Conservation (phyloP, 2,113 vertebrate species). For the Thomomys bottae region DNA sequence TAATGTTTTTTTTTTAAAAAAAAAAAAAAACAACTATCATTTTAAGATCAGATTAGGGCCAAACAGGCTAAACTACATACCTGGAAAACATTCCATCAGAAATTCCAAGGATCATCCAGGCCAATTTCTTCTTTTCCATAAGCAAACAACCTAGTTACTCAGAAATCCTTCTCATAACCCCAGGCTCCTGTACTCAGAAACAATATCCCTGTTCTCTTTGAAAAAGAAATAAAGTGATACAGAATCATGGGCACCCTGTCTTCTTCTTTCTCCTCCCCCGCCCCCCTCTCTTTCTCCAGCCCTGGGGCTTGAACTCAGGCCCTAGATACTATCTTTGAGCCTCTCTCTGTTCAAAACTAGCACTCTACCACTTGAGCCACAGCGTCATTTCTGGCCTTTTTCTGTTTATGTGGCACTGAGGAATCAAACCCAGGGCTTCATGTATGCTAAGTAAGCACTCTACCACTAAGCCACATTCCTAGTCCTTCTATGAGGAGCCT, state of each 20-base stretch:
- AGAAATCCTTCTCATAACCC: slow-evolving; percentile 18
- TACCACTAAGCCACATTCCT: background rate
- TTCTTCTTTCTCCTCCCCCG: background rate
- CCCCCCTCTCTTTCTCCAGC: too few relatives aligned
- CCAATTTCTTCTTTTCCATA: background rate
- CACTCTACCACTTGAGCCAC: too few relatives aligned
- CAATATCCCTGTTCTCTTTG: background rate
- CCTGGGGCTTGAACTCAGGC: too few relatives aligned
- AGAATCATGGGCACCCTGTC: background rate
- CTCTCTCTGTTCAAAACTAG: too few relatives aligned
- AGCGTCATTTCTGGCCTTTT: too few relatives aligned
- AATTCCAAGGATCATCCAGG: background rate
- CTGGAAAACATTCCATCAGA: background rate
- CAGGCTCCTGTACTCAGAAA: background rate
- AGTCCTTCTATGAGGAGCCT: too few relatives aligned
- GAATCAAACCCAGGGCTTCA: background rate
- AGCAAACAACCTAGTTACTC: slow-evolving; percentile 12
- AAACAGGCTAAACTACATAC: slow-evolving; percentile 12
- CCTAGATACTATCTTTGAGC: too few relatives aligned
- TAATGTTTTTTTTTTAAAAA: too few relatives aligned
- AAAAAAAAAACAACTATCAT: too few relatives aligned
- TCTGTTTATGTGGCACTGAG: too few relatives aligned
- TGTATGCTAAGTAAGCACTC: too few relatives aligned
- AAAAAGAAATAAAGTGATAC: slow-evolving; percentile 21
- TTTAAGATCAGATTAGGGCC: background rate